These are phyloP conservation scores for Xylophagus ater DNA, from an alignment of 2,888 invertebrate genomes.

Conservation along the genomic window DNA sequence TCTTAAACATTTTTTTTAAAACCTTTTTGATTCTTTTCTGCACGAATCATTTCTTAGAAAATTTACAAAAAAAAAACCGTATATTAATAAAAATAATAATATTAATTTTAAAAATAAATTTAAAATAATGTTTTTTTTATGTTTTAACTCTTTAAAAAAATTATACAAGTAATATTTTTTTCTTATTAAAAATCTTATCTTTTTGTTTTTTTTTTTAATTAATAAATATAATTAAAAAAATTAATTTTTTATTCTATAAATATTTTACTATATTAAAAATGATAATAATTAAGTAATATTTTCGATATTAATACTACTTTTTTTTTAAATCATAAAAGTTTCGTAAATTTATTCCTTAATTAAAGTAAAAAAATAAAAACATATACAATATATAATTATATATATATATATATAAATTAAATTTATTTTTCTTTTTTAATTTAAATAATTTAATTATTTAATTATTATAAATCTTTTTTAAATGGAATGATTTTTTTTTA, in stretches of 20 bases:
- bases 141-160: neutral
- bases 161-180: neutral
- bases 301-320: neutral
- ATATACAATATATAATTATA: neutral
- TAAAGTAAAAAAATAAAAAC: too few species aligned
- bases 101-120: neutral
- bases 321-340: neutral
- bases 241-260: neutral
- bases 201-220: neutral
- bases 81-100: neutral
- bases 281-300: neutral
- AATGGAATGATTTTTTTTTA: too few species aligned
- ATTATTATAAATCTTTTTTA: too few species aligned
- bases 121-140: neutral
- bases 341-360: too few species aligned
- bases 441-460: neutral
- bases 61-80: too few species aligned
- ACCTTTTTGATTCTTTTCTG: constrained; percentile 12
- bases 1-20: constrained; percentile 14
- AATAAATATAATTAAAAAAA: neutral
- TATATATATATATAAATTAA: neutral
- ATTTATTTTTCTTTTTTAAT: constrained; percentile 4
- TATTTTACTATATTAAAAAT: neutral
- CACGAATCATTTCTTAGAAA: too few species aligned
- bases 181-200: neutral